Conservation (phyloP, 2,888 invertebrate genomes). For the Nephrotoma guestfalica region DNA sequence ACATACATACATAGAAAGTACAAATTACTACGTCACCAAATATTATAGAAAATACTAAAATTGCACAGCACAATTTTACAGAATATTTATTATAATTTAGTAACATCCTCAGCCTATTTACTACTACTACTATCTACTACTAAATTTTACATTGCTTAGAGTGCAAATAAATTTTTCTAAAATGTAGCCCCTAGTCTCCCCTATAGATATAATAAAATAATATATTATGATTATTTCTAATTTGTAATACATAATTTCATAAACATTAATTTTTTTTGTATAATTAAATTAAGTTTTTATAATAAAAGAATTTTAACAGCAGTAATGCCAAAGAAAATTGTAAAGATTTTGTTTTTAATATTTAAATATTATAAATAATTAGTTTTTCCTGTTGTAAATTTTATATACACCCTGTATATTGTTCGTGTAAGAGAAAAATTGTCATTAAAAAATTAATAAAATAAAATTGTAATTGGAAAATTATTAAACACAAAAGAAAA, state of each 20-base stretch:
- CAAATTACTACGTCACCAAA: not conserved
- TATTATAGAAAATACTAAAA: not conserved
- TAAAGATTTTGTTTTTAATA: not conserved
- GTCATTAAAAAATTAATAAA: not conserved
- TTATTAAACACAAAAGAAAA: not conserved
- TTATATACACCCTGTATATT: not conserved
- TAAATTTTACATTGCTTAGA: not conserved
- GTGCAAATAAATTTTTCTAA: not conserved
- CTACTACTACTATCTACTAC: not conserved
- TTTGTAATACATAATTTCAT: not conserved
- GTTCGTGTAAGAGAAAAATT: not conserved
- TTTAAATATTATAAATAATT: not conserved
- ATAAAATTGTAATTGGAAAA: not conserved
- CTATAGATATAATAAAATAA: not conserved
- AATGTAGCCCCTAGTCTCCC: not conserved
- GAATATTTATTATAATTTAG: not conserved
- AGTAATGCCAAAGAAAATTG: conserved; percentile 5
- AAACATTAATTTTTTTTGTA: not conserved
- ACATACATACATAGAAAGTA: not conserved
- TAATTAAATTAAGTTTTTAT: not conserved
- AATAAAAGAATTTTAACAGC: conserved; percentile 3
- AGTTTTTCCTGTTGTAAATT: not conserved
- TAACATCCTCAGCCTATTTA: not conserved
- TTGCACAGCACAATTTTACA: not conserved
- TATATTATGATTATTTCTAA: not conserved